Conservation (phyloP, 2,888 invertebrate genomes). For the Volucella bombylans region DNA sequence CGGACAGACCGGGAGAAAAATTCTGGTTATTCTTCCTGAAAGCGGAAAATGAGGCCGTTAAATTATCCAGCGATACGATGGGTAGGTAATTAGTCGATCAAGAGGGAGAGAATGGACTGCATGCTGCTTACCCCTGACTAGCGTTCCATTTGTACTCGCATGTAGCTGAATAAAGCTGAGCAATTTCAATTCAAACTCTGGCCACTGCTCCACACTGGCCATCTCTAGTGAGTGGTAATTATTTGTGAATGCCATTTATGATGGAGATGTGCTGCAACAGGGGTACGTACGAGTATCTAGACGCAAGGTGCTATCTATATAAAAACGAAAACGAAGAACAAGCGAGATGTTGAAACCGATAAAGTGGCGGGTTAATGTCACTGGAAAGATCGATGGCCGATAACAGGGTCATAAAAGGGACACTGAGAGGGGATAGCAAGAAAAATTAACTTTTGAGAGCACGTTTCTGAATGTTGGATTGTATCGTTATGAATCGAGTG, state of each 20-base stretch:
- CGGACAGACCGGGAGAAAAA: constrained; percentile 41
- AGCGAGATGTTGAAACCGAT: constrained; percentile 53
- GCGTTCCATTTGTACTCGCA: constrained; percentile 38
- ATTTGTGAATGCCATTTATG: constrained; percentile 72
- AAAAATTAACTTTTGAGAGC: background rate
- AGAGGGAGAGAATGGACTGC: constrained; percentile 38
- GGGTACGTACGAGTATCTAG: constrained; percentile 54
- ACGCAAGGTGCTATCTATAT: constrained; percentile 71
- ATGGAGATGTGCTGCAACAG: constrained; percentile 32
- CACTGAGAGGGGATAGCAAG: constrained; percentile 17
- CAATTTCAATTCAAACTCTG: constrained; percentile 60
- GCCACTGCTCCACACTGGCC: constrained; percentile 5
- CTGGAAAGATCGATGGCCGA: constrained; percentile 70
- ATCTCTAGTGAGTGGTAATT: constrained; percentile 62
- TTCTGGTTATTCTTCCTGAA: constrained; percentile 71
- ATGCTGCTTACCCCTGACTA: constrained; percentile 58
- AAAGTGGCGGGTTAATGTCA: constrained; percentile 66
- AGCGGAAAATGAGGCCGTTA: constrained; percentile 73
- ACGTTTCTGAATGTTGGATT: constrained; percentile 23
- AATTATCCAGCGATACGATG: constrained; percentile 65
- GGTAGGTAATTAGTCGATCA: constrained; percentile 64
- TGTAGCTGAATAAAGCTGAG: constrained; percentile 16
- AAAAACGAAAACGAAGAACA: constrained; percentile 29
- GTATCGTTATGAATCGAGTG: constrained; percentile 26
- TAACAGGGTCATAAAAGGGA: constrained; percentile 45